Base-by-base conservation (phyloP, 2,113 vertebrate genomes). In the Periophthalmus modestus region DNA sequence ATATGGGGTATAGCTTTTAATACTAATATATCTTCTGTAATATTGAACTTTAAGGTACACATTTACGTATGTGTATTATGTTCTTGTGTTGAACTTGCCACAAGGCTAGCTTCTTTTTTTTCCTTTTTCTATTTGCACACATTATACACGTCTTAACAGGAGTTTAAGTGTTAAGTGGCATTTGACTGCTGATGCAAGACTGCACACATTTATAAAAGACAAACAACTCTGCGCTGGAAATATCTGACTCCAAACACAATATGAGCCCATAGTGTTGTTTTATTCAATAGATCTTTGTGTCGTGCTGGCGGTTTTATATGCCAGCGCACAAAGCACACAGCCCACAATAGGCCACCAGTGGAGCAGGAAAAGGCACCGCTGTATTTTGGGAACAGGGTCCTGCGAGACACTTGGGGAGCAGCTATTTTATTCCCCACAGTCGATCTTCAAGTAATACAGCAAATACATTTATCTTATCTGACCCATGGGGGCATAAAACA, bases 181-280 rank as follows among this genome's bases (percentile, higher is more conserved):
- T 66, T 59, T 77, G 65, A 43, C 59, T 58, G 66, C 62, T 63
- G 50, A 66, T 59, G 57, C 69, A 3, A 73, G 63, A 54, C 33
- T 34, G 23, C 43, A 24, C 39, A 15, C n/a, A 48, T 47, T 47
- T 14, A 67, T 67, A 48, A 43, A 66, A 67, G n/a, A 67, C 62
- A 39, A 65, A 65, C 34, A 65, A 39, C 66, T 4, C 11, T 18
- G 14, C 33, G 7, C 15, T 23, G 23, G 43, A 67, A 46, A 67
- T 67, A 46, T 66, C 39, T n/a, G 46, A 67, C 19, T 65, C 46
- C 39, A 67, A 67, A 67, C 36, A 46, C 21, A 67, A 67, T 47
- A 67, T 67, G 21, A 67, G 23, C 46, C 46, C 66, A 62, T 59
- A 67, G 65, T 43, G 36, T 48, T 47, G 39, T 23, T 67, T 67